Conservation (phyloP, 1,140 invertebrate genomes). For the Aphaenogaster ashmeadi region DNA sequence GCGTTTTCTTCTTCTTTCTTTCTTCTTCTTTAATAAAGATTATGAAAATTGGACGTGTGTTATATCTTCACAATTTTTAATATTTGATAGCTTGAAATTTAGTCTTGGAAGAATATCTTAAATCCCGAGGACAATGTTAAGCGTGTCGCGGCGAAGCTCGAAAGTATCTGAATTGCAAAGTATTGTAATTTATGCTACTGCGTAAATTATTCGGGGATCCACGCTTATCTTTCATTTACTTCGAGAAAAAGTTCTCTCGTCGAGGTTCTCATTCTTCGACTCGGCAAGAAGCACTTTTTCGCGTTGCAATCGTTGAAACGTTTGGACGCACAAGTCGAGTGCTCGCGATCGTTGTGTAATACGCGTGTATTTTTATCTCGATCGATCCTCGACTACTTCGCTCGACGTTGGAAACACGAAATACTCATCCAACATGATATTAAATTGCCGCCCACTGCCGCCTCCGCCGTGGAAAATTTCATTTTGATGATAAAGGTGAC, state of each 20-base stretch:
- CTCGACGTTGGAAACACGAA: conserved; percentile 22
- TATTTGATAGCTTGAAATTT: background rate
- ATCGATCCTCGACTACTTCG: conserved; percentile 29
- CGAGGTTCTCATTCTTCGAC: background rate
- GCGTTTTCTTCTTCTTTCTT: background rate
- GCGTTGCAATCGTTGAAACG: background rate
- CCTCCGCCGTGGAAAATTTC: background rate
- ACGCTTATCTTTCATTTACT: conserved; percentile 18
- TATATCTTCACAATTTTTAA: background rate
- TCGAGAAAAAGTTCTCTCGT: background rate
- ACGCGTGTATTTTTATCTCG: conserved; percentile 44
- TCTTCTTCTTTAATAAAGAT: background rate
- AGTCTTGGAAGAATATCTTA: background rate
- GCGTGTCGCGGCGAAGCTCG: background rate
- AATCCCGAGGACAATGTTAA: background rate
- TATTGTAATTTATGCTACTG: conserved; percentile 2
- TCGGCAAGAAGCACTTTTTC: background rate
- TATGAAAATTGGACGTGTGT: background rate
- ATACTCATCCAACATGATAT: conserved; percentile 17
- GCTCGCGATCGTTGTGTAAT: conserved; percentile 27
- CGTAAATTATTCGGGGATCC: conserved; percentile 35
- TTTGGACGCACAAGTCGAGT: background rate
- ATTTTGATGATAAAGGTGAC: conserved; percentile 39
- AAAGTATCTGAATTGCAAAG: conserved; percentile 29
- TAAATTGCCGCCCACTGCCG: background rate